phyloP scores from a whole-genome alignment of 1,140 invertebrate genomes.

The Laupala kohalensis region DNA sequence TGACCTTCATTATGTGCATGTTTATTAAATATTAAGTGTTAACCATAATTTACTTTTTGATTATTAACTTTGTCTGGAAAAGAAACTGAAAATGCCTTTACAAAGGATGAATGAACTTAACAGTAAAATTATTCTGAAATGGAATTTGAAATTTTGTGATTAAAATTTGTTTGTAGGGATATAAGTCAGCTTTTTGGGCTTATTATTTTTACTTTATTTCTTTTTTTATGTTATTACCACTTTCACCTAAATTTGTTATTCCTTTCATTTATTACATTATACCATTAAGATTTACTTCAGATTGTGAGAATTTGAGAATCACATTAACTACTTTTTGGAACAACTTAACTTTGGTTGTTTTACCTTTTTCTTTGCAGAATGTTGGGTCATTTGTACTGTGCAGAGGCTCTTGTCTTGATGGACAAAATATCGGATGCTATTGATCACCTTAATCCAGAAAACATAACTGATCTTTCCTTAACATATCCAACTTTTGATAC shows the following conservation, averaged over 20 bases:
- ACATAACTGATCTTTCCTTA: slow-evolving; percentile 42
- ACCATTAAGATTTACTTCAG: background rate
- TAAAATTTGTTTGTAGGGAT: too few species aligned
- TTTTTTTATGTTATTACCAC: too few species aligned
- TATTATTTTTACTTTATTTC: too few species aligned
- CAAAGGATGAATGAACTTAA: too few species aligned
- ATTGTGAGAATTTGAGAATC: background rate
- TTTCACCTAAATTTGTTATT: background rate
- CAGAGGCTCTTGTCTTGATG: slow-evolving; percentile 73
- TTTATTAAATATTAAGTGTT: too few species aligned
- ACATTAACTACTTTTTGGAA: background rate
- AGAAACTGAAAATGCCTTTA: too few species aligned
- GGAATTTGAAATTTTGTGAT: too few species aligned
- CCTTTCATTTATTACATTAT: background rate
- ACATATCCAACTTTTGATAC: background rate
- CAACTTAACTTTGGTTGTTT: background rate
- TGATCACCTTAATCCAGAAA: slow-evolving; percentile 67
- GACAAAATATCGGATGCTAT: slow-evolving; percentile 74
- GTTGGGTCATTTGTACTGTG: slow-evolving; percentile 75
- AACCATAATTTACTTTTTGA: too few species aligned
- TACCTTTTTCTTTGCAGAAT: slow-evolving; percentile 44
- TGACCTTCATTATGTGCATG: too few species aligned
- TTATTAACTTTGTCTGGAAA: too few species aligned
- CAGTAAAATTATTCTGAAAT: too few species aligned
- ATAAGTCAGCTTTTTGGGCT: too few species aligned